Evolutionary conservation across 2,888 invertebrate genomes (phyloP), one percentile per base, ranked within the genome.

Genomic region (Branchellion lobata): DNA sequence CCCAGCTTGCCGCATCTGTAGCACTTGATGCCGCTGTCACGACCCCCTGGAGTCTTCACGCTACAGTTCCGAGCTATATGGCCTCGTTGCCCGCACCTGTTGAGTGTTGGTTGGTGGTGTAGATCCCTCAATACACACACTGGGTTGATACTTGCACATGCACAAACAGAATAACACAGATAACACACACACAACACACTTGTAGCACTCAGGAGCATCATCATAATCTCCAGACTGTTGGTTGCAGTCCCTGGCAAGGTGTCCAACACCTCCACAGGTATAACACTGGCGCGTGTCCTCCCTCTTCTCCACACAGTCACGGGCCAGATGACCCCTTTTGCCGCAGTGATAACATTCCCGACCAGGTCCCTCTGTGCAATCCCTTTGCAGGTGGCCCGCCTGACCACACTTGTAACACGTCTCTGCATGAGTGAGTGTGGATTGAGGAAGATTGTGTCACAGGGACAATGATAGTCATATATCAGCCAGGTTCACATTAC

Each of bases 341-440:
- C 81, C 81, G 40, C 81, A 81, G n/a, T 76, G 80, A 81, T 81
- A 81, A 65, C 82, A 81, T 18, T 69, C 47, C 40, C 80, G 80
- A 18, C 18, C 93, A 86, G 90, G 91, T 86, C 83, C 85, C 82
- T 85, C 84, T 14, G 93, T 92, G 89, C 96, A 96, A 89, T 96
- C 96, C 85, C 95, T 92, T 87, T 95, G 95, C 88, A 95, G 93
- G 89, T 96, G 96, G 85, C 96, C 96, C 47, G 85, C 84, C 79
- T 88, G 86, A 31, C 88, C 88, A 84, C 89, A 89, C 81, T 86
- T 87, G 85, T 88, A 86, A 82, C 88, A 88, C 81, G 87, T 85
- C 86, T 94, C 88, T 87, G 53, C 33, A 27, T 18, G 34, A 76
- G 3, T 5, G 21, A 14, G 78, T 24, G 61, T 5, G 5, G 61